A percentile compares a stretch with the other conserved stretches of the same genome.
These are phyloP conservation scores for Phortica magna DNA, from an alignment of 2,888 invertebrate species.

Conservation along the genomic window DNA sequence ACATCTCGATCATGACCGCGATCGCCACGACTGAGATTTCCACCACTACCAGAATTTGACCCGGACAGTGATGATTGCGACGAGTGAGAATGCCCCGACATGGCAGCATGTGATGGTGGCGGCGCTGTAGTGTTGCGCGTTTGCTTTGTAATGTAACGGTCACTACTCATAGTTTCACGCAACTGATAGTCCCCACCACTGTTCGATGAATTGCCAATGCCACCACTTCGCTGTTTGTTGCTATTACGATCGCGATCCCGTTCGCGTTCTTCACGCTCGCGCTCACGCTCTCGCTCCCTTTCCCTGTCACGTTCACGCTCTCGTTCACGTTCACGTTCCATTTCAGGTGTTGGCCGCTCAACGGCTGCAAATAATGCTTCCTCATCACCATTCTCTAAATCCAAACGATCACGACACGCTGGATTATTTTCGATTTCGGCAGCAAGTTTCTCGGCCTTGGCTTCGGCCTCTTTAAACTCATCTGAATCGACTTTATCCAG, in stretches of 20 bases:
- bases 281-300: slow-evolving; percentile 62
- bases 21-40: slow-evolving; percentile 41
- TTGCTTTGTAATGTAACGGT: slow-evolving; percentile 73
- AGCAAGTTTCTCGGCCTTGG: slow-evolving; percentile 92
- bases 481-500: slow-evolving; percentile 91
- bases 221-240: slow-evolving; percentile 56
- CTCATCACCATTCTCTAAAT: slow-evolving; percentile 95
- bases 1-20: slow-evolving; percentile 52
- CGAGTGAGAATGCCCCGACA: slow-evolving; percentile 55
- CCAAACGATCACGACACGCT: slow-evolving; percentile 87
- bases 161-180: slow-evolving; percentile 70
- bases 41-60: slow-evolving; percentile 34
- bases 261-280: slow-evolving; percentile 51
- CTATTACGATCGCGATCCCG: slow-evolving; percentile 57
- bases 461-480: slow-evolving; percentile 84
- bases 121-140: slow-evolving; percentile 72
- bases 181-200: slow-evolving; percentile 58
- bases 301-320: slow-evolving; percentile 54
- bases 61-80: slow-evolving; percentile 27
- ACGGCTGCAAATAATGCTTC: slow-evolving; percentile 94
- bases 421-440: slow-evolving; percentile 94
- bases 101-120: slow-evolving; percentile 66
- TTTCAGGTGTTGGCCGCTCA: slow-evolving; percentile 79
- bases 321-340: slow-evolving; percentile 61
- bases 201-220: slow-evolving; percentile 19